Base-by-base conservation (phyloP, 2,113 vertebrate genomes). In the Gymnorhina tibicen region DNA sequence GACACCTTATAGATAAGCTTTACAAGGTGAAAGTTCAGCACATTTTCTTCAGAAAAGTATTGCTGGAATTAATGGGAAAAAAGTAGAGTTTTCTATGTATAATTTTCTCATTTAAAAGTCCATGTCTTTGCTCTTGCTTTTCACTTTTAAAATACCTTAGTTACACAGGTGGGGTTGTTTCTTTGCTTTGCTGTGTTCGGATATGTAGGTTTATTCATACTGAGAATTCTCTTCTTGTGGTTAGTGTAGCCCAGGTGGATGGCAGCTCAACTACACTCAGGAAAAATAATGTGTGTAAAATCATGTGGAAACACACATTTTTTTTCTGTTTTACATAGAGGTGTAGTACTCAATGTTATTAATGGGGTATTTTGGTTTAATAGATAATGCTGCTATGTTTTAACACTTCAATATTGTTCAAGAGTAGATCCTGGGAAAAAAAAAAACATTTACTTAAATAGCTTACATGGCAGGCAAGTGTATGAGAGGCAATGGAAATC, bases 401-500 rank as follows among this genome's bases (percentile, higher is more conserved):
- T 86, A 93, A 72, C 72, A 85, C 68, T 93, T 94, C 7, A 4
- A n/a, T 89, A 72, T 52, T 56, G 56, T 86, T 87, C 73, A 77
- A 92, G 92, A 91, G 88, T 44, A 92, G 90, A 86, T 70, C 32
- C 79, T 70, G n/a, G 44, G 1, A 53, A 3, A 73, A 67, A 70
- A 70, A 94, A 85, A 78, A 76, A 86, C 24, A 1, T 94, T 95
- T 92, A 84, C 88, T 84, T 95, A 93, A 96, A 94, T 91, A 94
- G 92, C 52, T 89, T 94, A 92, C 83, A 93, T 76, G 92, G 59
- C 92, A 97, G 90, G 53, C 68, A 70, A 92, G 73, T 72, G 58
- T 93, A 91, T 82, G 60, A 89, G 68, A 94, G 92, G 85, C 85
- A 90, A 42, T 92, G 60, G 92, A 94, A 96, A 97, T 96, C 96